Evolutionary conservation across 1,140 invertebrate species (phyloP).

Genomic region (Teleogryllus occipitalis): DNA sequence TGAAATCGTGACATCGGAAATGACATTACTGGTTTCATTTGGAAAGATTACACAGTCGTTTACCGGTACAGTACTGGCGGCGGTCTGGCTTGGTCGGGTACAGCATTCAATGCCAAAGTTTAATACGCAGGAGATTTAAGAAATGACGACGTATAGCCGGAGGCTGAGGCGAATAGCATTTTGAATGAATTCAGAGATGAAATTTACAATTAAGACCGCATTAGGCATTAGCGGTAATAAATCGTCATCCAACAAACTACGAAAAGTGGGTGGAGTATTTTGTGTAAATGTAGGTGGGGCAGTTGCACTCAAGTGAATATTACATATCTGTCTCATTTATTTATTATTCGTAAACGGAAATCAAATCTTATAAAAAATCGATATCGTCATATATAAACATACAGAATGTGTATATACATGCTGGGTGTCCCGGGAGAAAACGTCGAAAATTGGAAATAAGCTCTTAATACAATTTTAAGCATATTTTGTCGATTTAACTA

Average conservation of each 20-base stretch:
- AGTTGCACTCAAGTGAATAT: neutral
- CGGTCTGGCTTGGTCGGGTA: neutral
- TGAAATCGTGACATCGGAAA: neutral
- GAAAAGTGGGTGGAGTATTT: too few relatives aligned
- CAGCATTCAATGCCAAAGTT: neutral
- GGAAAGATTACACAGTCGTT: neutral
- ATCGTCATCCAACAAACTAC: too few relatives aligned
- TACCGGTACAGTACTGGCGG: neutral
- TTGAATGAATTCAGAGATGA: neutral
- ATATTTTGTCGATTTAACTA: too few relatives aligned
- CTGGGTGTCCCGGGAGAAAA: too few relatives aligned
- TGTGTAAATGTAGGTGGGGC: too few relatives aligned
- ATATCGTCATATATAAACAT: too few relatives aligned
- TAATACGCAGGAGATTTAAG: neutral
- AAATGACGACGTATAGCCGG: neutral
- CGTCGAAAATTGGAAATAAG: too few relatives aligned
- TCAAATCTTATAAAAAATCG: too few relatives aligned
- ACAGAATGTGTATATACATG: too few relatives aligned
- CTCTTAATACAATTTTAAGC: too few relatives aligned
- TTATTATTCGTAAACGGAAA: neutral
- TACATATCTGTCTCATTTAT: neutral
- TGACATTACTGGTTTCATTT: neutral
- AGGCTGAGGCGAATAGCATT: neutral
- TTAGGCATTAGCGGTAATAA: neutral
- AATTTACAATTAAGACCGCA: neutral